Base-by-base conservation (phyloP, 1,140 invertebrate species). In the Drosophila repleta region DNA sequence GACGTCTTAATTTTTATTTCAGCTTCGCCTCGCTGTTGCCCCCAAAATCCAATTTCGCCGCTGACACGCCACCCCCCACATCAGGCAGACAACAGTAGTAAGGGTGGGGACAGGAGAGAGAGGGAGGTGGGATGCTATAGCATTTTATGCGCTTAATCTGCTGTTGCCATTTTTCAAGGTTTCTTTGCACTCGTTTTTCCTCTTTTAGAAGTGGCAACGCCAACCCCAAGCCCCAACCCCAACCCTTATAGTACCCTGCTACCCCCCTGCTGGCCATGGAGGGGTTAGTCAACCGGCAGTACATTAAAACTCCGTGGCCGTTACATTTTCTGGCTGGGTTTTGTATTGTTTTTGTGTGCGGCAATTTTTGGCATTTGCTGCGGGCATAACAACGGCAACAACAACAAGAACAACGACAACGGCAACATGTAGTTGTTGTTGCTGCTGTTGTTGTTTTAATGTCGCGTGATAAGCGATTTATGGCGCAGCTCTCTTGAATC, bases 391-490 rank as follows among this genome's bases (percentile, higher is more conserved):
- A 56, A 15, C 53, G 79, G 55, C 55, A 74, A 63, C 60, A 62
- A 46, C 62, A 56, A 48, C 35, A 55, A 46, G 41, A 55, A 15
- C 46, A 39, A 29, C 45, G 58, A 18, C 17, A 56, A 53, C 53
- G 49, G n/a, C 24, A 43, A 51, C n/a, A 21, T 0, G 53, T 53
- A 55, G 45, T 69, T 64, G 48, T 51, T 79, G 71, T 52, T 77
- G 48, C 68, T 61, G 46, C 37, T 80, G 60, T 73, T 87, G 78
- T 87, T 87, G 83, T 88, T 87, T 87, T 88, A 88, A 88, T 87
- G 82, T 87, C 83, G 82, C 82, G 82, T 87, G 82, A 87, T 87
- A 87, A 87, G 82, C 82, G 82, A 87, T 87, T 87, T 87, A 87
- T 87, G 82, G 79, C 79, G 71, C 69, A 78, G 82, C 81, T 77